Base-by-base conservation (phyloP, 2,888 invertebrate species). In the Nemapogon koenigi region DNA sequence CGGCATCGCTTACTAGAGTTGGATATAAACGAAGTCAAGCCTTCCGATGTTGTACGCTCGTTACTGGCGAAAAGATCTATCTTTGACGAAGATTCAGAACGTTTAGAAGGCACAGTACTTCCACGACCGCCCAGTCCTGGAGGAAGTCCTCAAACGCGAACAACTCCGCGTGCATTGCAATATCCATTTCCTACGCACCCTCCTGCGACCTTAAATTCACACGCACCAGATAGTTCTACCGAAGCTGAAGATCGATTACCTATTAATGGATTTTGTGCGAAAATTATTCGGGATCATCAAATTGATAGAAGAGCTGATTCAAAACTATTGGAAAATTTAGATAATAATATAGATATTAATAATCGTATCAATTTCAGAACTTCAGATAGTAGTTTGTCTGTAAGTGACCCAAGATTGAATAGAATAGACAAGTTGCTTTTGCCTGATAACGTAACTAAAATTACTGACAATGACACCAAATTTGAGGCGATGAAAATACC, bases 81-180 rank as follows among this genome's bases (percentile, higher is more conserved):
- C 38, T 97, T 97, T 67, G 97, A 97, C 62, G 97, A 97, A 64
- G 97, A 97, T 63, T 87, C 91, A 27, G 94, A 96, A 67, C 83
- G 97, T 22, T 80, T 97, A 41, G 95, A 95, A 64, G 92, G 91
- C 53, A 88, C 91, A 41, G 8, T 65, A 62, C 14, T 26, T 35
- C 16, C 4, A 52, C 86, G 81, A 43, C 81, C 64, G 46, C 84
- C 1, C 42, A 53, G n/a, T 46, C 52, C 2, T 40, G 52, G 2
- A 48, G 37, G 16, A 39, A 44, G 8, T 46, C 48, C 16, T 45
- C 36, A 48, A 42, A 45, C 48, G 37, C 46, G 30, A 41, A 43
- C 31, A 39, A 56, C 46, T 50, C 65, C 51, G 80, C 86, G 62
- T 80, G 85, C 53, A 46, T 73, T 87, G 47, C 90, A 88, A 62